Evolutionary conservation across 92 coral and sea anemone genomes (phyloP).

Genomic region (Umimayanthus kanabou): DNA sequence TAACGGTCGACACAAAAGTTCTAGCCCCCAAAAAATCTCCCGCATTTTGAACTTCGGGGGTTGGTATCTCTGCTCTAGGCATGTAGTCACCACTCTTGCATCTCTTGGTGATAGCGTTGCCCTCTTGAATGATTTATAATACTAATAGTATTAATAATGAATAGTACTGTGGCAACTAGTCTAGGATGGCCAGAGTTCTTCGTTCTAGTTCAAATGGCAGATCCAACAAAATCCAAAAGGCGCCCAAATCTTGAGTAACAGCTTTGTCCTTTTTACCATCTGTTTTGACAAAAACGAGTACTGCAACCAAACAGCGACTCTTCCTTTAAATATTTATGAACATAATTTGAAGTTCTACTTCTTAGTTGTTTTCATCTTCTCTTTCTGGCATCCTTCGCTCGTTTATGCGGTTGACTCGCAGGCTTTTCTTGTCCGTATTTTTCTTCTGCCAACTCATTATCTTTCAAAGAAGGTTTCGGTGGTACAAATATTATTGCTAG

Average conservation of each 20-base stretch:
- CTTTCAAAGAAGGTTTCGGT: slow-evolving; percentile 51
- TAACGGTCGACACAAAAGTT: too few relatives aligned
- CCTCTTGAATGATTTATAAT: not conserved
- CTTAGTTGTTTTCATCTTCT: slow-evolving; percentile 37
- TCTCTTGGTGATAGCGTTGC: not conserved
- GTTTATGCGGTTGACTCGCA: slow-evolving; percentile 30
- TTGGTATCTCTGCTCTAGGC: too few relatives aligned
- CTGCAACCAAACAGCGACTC: not conserved
- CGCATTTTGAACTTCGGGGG: too few relatives aligned
- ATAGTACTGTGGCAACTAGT: not conserved
- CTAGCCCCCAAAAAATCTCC: too few relatives aligned
- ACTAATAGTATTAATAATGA: too few relatives aligned
- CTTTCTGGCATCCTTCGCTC: slow-evolving; percentile 59
- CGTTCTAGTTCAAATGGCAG: not conserved
- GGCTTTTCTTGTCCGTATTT: slow-evolving; percentile 31
- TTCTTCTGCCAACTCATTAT: slow-evolving; percentile 44
- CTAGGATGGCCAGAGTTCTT: not conserved
- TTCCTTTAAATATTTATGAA: not conserved
- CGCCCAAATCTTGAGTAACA: not conserved
- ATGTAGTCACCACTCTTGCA: not conserved
- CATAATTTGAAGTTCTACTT: not conserved
- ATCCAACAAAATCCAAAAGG: not conserved
- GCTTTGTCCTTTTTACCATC: not conserved
- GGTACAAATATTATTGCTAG: slow-evolving; percentile 79
- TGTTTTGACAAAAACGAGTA: not conserved